phyloP scores from a whole-genome alignment of 1,140 invertebrate species.

The Drosophila ercepeae region DNA sequence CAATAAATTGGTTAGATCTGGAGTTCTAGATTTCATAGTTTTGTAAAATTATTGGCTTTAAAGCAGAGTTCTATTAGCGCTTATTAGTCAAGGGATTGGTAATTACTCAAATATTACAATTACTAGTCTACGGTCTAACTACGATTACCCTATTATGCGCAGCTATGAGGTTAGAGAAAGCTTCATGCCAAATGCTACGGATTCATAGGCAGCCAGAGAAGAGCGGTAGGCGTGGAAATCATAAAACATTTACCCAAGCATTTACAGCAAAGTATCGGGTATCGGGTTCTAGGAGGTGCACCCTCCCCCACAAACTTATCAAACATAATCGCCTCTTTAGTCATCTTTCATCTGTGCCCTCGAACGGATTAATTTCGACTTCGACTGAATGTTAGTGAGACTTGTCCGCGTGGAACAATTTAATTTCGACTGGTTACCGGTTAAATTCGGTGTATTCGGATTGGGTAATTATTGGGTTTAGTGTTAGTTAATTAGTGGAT shows the following conservation, averaged over 20 bases:
- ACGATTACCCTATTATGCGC: not conserved
- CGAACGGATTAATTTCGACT: constrained; percentile 3
- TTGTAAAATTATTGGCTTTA: not conserved
- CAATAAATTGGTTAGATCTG: not conserved
- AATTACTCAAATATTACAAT: constrained; percentile 5
- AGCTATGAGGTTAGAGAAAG: not conserved
- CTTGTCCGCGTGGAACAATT: constrained; percentile 25
- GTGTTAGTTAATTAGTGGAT: constrained; percentile 22
- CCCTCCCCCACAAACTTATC: constrained; percentile 6
- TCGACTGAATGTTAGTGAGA: not conserved
- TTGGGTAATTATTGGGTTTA: constrained; percentile 8
- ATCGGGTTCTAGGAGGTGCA: no score
- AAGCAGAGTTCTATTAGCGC: constrained; percentile 23
- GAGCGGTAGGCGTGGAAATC: constrained; percentile 6
- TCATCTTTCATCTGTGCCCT: not conserved
- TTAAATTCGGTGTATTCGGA: not conserved
- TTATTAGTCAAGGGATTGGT: constrained; percentile 64
- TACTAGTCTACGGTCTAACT: not conserved
- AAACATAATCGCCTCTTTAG: not conserved
- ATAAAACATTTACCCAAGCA: constrained; percentile 43
- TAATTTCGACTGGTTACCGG: constrained; percentile 37
- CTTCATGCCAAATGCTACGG: constrained; percentile 23
- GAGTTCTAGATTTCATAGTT: not conserved
- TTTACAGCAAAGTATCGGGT: constrained; percentile 12
- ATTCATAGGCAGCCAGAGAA: constrained; percentile 13